Conservation (phyloP, 2,797 vertebrate species). For the Acanthurus lineatus region DNA sequence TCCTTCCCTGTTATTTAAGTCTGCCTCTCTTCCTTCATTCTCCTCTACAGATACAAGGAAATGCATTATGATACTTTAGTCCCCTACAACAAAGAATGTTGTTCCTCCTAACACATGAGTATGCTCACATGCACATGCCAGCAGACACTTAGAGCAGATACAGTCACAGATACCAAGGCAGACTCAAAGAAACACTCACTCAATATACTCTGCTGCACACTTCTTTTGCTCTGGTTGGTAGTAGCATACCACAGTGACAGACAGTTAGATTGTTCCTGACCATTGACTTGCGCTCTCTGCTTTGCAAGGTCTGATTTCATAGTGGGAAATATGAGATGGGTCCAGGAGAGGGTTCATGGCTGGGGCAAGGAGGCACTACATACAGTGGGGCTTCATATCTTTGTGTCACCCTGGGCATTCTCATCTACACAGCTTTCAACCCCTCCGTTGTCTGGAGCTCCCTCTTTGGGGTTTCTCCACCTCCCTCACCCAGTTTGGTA, state of each 20-base stretch:
- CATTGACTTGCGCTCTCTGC: constrained; percentile 83
- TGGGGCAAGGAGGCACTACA: constrained; percentile 81
- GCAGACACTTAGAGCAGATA: constrained; percentile 60
- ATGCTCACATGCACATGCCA: constrained; percentile 49
- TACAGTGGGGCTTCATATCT: constrained; percentile 84
- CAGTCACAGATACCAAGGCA: constrained; percentile 61
- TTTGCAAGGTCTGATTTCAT: constrained; percentile 86
- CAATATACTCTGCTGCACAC: constrained; percentile 64
- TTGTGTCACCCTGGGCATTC: constrained; percentile 81
- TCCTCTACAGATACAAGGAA: constrained; percentile 51
- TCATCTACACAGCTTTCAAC: constrained; percentile 82
- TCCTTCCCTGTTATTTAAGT: constrained; percentile 60
- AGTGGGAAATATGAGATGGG: constrained; percentile 84
- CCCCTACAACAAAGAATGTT: constrained; percentile 50
- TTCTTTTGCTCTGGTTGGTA: constrained; percentile 73
- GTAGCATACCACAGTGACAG: constrained; percentile 77
- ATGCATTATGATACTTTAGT: constrained; percentile 48
- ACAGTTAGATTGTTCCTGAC: constrained; percentile 88
- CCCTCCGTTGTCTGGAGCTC: constrained; percentile 67
- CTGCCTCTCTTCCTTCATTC: constrained; percentile 47
- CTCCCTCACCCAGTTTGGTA: constrained; percentile 66
- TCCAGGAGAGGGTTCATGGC: constrained; percentile 82
- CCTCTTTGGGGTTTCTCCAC: constrained; percentile 58
- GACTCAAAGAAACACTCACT: constrained; percentile 54
- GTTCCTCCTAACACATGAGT: constrained; percentile 42